A percentile compares a stretch with the other conserved stretches of the same genome.
Evolutionary conservation across 1,140 invertebrate species (phyloP).

Genomic region (Heliconius himera): DNA sequence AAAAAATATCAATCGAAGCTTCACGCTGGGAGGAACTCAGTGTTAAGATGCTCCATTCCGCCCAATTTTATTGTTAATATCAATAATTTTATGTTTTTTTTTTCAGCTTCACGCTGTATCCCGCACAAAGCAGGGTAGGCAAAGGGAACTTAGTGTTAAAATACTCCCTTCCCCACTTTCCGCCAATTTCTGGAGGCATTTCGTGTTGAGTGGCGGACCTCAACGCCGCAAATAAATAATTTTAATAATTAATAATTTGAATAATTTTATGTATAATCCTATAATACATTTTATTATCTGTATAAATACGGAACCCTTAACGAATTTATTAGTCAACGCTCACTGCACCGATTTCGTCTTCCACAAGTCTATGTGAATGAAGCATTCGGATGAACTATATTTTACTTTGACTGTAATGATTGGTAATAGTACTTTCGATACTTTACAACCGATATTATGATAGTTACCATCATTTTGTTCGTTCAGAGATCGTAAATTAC

Average conservation of each 20-base stretch:
- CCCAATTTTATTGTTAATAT: too few species aligned
- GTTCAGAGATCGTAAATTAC: conserved; percentile 1
- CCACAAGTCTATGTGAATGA: not conserved
- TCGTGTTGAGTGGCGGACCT: too few species aligned
- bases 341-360: not conserved
- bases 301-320: not conserved
- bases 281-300: not conserved
- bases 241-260: too few species aligned
- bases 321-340: not conserved
- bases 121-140: too few species aligned
- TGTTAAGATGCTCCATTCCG: too few species aligned
- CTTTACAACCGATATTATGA: conserved; percentile 7
- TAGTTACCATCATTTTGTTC: not conserved
- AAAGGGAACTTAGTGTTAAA: too few species aligned
- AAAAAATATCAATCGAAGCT: not conserved
- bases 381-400: conserved; percentile 3
- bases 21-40: not conserved
- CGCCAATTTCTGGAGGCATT: too few species aligned
- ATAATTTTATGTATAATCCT: too few species aligned
- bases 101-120: too few species aligned
- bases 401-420: conserved; percentile 14
- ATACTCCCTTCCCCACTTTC: too few species aligned
- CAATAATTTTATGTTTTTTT: too few species aligned
- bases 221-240: too few species aligned
- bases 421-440: not conserved